Percentiles rank a stretch among this genome's conserved stretches.
These are phyloP conservation scores for Trissolcus basalis DNA, from an alignment of 1,140 invertebrate genomes.

Conservation along the genomic window DNA sequence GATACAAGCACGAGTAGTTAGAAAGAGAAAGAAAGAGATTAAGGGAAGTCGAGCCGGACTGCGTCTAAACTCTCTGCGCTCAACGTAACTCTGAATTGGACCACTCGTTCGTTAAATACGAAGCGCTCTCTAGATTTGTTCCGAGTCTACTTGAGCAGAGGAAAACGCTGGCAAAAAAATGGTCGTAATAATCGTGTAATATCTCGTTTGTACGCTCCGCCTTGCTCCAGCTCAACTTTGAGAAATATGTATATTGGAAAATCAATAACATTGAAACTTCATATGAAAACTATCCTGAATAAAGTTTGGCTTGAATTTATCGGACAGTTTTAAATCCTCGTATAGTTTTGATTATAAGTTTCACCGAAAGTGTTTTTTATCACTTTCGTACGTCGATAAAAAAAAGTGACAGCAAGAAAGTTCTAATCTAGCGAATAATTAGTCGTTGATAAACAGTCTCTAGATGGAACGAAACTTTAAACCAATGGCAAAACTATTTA, in stretches of 20 bases:
- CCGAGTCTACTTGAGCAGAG: slow-evolving; percentile 31
- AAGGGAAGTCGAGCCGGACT: slow-evolving; percentile 54
- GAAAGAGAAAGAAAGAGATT: slow-evolving; percentile 30
- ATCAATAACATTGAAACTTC: slow-evolving; percentile 1
- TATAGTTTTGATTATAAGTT: too few species aligned
- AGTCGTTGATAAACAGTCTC: too few species aligned
- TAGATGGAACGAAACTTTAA: too few species aligned
- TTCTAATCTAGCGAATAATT: too few species aligned
- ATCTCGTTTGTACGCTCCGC: slow-evolving; percentile 28
- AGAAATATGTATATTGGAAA: slow-evolving; percentile 6
- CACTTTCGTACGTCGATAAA: too few species aligned
- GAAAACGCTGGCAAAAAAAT: slow-evolving; percentile 36
- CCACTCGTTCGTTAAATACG: slow-evolving; percentile 57
- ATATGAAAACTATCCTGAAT: too few species aligned
- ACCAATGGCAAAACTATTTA: too few species aligned
- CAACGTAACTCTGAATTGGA: slow-evolving; percentile 69
- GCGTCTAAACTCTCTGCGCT: slow-evolving; percentile 62
- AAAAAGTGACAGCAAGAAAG: too few species aligned
- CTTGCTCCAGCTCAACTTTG: neutral
- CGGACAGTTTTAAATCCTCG: too few species aligned
- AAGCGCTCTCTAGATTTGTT: slow-evolving; percentile 41
- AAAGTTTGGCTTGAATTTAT: too few species aligned
- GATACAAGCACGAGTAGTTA: slow-evolving; percentile 24
- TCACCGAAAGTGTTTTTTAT: too few species aligned
- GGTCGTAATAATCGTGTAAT: slow-evolving; percentile 33